Evolutionary conservation across 2,888 invertebrate genomes (phyloP), one percentile per base, ranked within the genome.

Genomic region (Dinocampus coccinellae): DNA sequence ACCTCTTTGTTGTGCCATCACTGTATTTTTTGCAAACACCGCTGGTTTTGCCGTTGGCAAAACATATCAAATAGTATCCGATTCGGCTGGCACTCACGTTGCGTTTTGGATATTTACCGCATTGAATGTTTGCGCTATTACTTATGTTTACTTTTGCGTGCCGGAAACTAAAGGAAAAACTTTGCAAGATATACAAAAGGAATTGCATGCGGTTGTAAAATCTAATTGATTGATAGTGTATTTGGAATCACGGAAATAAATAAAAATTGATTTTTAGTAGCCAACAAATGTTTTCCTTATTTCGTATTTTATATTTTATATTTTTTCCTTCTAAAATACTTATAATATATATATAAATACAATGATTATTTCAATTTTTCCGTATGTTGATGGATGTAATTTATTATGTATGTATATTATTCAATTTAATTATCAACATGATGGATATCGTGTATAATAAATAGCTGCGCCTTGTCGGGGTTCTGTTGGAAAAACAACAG

Each of bases 401-500:
- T n/a, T n/a, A n/a, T n/a, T 3, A 39, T 39, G 3, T 13, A 13
- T 2, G 2, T 13, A 13, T 39, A n/a, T 1, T 13, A 7, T 16
- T 16, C 26, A 52, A 66, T n/a, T 6, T 1, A 39, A n/a, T 2
- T n/a, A n/a, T 39, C n/a, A 66, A 26, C 42, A 39, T 0, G 16
- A 11, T 22, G 55, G 55, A 10, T 58, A 16, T 34, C 9, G 36
- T 16, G 36, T 29, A 24, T 55, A 33, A 63, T 90, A 91, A 83
- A 92, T 89, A 58, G 89, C 88, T 72, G 93, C 93, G 22, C 93
- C 93, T 61, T 90, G 88, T 81, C 91, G 91, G n/a, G 93, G 93
- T 69, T 90, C 89, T 10, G 96, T 96, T 11, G 93, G 91, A 87
- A 96, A 97, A 53, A 94, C 89, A 77, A 93, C 90, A 22, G 89